Evolutionary conservation across 2,888 invertebrate species (phyloP).

Genomic region (Ennomos erosarius): DNA sequence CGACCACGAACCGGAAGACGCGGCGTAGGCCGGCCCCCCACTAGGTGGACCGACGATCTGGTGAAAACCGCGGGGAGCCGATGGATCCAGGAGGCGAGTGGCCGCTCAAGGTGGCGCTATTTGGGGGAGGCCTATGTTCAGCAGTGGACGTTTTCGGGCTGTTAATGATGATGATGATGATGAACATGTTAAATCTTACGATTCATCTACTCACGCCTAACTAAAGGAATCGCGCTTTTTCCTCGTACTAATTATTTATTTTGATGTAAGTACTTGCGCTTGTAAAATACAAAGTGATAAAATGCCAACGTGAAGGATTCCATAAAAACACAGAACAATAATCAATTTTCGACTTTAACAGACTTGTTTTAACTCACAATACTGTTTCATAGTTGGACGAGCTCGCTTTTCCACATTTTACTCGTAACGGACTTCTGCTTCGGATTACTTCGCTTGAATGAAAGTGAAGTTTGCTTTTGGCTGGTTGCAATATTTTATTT

Average conservation of each 20-base stretch:
- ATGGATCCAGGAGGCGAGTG: no score
- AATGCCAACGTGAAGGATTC: conserved; percentile 48
- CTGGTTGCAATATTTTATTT: conserved; percentile 1
- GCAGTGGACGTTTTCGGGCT: no score
- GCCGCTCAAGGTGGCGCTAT: no score
- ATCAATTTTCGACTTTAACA: conserved; percentile 48
- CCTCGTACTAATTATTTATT: conserved; percentile 56
- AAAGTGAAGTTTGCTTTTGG: conserved; percentile 18
- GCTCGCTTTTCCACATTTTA: conserved; percentile 34
- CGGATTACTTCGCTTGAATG: conserved; percentile 33
- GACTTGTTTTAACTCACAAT: conserved; percentile 32
- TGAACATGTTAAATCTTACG: no score
- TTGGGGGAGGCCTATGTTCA: no score
- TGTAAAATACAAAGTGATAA: conserved; percentile 50
- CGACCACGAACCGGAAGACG: no score
- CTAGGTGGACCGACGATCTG: no score
- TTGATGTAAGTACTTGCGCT: conserved; percentile 46
- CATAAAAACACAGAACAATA: conserved; percentile 47
- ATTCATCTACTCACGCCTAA: conserved; percentile 37
- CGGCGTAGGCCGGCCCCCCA: no score
- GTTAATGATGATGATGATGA: no score
- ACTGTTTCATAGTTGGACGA: conserved; percentile 42
- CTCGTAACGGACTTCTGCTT: conserved; percentile 25
- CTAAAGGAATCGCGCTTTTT: conserved; percentile 44
- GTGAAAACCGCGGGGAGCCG: no score